A percentile compares a stretch with the other conserved stretches of the same genome.
These are phyloP conservation scores for Gymnothorax reevesii DNA, from an alignment of 2,797 vertebrate genomes.

Conservation along the genomic window DNA sequence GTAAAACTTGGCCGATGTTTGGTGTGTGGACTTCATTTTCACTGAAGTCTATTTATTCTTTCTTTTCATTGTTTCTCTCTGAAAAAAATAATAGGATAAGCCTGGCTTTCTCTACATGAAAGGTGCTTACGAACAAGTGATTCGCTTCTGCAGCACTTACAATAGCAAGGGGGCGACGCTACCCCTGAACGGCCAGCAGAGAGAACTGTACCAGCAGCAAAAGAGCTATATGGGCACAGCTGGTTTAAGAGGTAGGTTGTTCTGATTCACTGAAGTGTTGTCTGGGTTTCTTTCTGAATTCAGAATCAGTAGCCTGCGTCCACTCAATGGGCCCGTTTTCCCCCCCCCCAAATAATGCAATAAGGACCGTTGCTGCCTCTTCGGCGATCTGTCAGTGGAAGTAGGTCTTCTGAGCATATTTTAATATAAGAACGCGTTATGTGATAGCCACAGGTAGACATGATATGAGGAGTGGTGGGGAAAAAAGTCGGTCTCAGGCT, in stretches of 20 bases:
- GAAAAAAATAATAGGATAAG: constrained; percentile 76
- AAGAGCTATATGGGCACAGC: constrained; percentile 89
- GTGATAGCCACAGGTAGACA: no score
- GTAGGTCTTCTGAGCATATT: no score
- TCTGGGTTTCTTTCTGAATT: neutral
- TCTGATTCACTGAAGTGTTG: neutral
- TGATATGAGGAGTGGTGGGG: no score
- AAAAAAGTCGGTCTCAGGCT: no score
- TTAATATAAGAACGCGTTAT: no score
- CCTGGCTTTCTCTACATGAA: constrained; percentile 88
- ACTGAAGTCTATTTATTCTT: neutral
- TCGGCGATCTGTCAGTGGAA: no score
- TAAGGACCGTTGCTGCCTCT: no score
- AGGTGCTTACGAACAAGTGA: constrained; percentile 92
- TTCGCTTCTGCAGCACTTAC: constrained; percentile 85
- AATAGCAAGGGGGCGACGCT: constrained; percentile 78
- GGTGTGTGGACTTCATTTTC: neutral
- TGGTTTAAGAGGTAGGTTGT: constrained; percentile 84
- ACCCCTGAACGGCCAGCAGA: constrained; percentile 83
- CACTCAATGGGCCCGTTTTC: no score
- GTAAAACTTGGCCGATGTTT: neutral
- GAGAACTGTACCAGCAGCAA: constrained; percentile 91
- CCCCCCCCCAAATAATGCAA: no score
- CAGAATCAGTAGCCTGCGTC: neutral
- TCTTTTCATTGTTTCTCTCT: neutral